A percentile compares a stretch with the other conserved stretches of the same genome.
These are phyloP conservation scores for Motacilla alba DNA, from an alignment of 2,113 vertebrate species.

Conservation along the genomic window DNA sequence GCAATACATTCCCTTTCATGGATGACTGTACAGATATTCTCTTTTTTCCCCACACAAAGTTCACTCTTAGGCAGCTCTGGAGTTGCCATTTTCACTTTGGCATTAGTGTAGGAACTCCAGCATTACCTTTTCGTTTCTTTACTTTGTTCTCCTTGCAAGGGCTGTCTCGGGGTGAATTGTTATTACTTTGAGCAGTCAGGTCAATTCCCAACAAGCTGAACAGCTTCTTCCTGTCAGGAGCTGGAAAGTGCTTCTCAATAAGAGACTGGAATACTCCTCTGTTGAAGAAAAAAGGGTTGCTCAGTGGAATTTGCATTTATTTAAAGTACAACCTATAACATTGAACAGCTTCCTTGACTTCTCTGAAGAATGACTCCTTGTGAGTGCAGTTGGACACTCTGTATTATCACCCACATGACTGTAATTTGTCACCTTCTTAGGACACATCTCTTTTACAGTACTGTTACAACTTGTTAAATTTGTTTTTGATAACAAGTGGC, in stretches of 20 bases:
- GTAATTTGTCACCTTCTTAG: neutral
- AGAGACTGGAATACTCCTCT: conserved; percentile 97
- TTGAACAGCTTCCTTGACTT: neutral
- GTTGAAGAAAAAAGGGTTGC: neutral
- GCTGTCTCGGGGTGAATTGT: conserved; percentile 83
- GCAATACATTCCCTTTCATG: neutral
- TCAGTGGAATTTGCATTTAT: neutral
- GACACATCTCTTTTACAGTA: neutral
- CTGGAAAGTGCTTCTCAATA: conserved; percentile 97
- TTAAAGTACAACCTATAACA: neutral
- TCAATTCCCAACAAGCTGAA: conserved; percentile 95
- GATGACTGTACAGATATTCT: neutral
- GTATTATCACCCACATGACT: neutral
- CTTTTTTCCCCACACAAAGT: neutral
- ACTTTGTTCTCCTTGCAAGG: conserved; percentile 83
- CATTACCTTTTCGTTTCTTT: conserved; percentile 92
- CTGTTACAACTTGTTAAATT: neutral
- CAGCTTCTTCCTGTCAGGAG: conserved; percentile 95
- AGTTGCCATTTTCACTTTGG: neutral
- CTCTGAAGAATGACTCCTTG: neutral
- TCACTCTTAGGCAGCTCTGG: neutral
- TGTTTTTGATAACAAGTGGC: neutral
- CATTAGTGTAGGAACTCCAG: neutral
- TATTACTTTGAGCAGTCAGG: conserved; percentile 86
- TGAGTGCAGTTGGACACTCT: neutral